A percentile compares a stretch with the other conserved stretches of the same genome.
These are phyloP conservation scores for Phalacrocorax aristotelis DNA, from an alignment of 2,113 vertebrate genomes.

Conservation along the genomic window DNA sequence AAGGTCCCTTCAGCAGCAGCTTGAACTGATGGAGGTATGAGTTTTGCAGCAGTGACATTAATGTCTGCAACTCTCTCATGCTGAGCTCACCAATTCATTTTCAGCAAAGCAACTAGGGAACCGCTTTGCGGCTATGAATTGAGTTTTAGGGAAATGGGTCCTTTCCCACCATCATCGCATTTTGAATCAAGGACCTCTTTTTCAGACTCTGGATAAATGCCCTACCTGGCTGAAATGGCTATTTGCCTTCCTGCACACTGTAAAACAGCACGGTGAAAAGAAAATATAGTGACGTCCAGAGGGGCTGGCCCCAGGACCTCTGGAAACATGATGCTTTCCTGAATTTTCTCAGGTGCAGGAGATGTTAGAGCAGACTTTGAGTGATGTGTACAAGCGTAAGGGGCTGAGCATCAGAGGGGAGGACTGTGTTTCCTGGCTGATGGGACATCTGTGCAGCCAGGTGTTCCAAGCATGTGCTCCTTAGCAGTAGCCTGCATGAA, in stretches of 20 bases:
- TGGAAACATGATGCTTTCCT: neutral
- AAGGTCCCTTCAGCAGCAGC: neutral
- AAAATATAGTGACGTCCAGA: neutral
- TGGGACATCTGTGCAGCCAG: neutral
- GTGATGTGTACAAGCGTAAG: neutral
- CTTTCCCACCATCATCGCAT: neutral
- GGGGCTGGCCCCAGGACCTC: neutral
- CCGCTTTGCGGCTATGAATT: neutral
- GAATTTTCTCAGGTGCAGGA: neutral
- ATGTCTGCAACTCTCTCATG: neutral
- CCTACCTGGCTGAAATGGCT: neutral
- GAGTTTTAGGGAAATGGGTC: neutral
- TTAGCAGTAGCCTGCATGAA: neutral
- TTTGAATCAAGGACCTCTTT: neutral
- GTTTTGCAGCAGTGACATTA: neutral
- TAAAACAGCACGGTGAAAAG: neutral
- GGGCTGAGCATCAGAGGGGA: neutral
- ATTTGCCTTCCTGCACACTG: neutral
- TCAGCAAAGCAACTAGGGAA: neutral
- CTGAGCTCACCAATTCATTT: neutral
- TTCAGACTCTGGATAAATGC: neutral
- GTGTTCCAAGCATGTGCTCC: neutral
- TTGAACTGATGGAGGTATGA: neutral
- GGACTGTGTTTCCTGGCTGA: neutral
- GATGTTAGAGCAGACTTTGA: neutral